These are phyloP conservation scores for Sorex fumeus DNA, from an alignment of 2,113 vertebrate genomes.

Conservation along the genomic window DNA sequence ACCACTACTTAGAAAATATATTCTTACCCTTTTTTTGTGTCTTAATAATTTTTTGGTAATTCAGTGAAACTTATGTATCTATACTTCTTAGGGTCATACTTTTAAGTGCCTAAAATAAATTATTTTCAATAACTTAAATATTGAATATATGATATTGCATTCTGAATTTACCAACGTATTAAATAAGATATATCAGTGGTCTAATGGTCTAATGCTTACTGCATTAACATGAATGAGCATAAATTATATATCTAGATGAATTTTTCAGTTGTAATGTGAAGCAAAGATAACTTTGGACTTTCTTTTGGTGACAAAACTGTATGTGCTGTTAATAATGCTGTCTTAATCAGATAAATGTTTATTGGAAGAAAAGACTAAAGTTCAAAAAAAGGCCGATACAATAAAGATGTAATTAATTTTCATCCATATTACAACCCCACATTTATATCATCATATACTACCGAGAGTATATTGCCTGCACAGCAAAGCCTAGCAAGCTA, in stretches of 20 bases:
- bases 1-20: neutral
- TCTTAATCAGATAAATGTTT: neutral
- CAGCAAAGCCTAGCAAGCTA: too few species aligned
- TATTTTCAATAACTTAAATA: slow-evolving; percentile 12
- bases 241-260: neutral
- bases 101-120: neutral
- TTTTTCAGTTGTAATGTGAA: neutral
- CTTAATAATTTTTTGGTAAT: neutral
- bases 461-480: too few species aligned
- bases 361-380: neutral
- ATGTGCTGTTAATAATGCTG: neutral
- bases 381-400: neutral
- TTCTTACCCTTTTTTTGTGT: neutral
- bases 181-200: neutral
- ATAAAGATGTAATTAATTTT: neutral
- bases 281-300: neutral
- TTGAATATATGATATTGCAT: neutral
- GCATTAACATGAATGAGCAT: neutral
- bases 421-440: neutral
- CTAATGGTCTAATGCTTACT: neutral
- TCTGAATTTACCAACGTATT: neutral
- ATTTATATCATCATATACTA: too few species aligned
- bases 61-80: neutral
- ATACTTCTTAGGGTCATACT: neutral
- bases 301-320: neutral